phyloP scores from a whole-genome alignment of 2,113 vertebrate species.

The Willisornis vidua region DNA sequence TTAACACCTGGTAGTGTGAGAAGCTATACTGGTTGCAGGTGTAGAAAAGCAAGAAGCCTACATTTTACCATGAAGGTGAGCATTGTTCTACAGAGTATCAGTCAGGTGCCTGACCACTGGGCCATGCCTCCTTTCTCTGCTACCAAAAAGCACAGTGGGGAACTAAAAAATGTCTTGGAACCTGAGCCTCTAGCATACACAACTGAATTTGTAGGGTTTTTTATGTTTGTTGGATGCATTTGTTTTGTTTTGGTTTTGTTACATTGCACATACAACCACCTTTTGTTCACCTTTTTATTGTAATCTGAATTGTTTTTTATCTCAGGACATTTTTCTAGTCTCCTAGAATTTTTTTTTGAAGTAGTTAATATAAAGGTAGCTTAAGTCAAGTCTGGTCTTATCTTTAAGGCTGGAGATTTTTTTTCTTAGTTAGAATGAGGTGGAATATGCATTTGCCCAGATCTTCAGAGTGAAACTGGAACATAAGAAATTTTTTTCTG shows the following conservation, averaged over 20 bases:
- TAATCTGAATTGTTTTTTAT: neutral
- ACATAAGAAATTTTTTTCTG: neutral
- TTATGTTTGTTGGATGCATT: neutral
- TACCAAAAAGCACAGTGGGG: neutral
- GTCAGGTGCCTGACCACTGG: neutral
- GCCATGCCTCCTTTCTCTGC: neutral
- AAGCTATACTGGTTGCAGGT: neutral
- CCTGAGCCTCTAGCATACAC: neutral
- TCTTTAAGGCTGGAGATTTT: accelerated
- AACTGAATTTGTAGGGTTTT: neutral
- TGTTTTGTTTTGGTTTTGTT: neutral
- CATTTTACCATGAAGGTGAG: neutral
- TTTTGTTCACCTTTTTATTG: neutral
- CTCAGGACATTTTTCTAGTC: neutral
- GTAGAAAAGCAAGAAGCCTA: neutral
- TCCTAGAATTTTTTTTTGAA: neutral
- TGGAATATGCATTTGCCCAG: neutral
- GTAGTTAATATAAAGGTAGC: neutral
- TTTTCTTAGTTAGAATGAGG: neutral
- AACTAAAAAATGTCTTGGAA: neutral
- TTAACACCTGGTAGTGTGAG: accelerated
- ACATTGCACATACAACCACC: too few relatives aligned
- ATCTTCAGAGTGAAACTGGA: neutral
- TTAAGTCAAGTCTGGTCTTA: neutral
- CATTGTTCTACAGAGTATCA: neutral